phyloP scores from a whole-genome alignment of 2,888 invertebrate species.

The Perithous albicinctus region DNA sequence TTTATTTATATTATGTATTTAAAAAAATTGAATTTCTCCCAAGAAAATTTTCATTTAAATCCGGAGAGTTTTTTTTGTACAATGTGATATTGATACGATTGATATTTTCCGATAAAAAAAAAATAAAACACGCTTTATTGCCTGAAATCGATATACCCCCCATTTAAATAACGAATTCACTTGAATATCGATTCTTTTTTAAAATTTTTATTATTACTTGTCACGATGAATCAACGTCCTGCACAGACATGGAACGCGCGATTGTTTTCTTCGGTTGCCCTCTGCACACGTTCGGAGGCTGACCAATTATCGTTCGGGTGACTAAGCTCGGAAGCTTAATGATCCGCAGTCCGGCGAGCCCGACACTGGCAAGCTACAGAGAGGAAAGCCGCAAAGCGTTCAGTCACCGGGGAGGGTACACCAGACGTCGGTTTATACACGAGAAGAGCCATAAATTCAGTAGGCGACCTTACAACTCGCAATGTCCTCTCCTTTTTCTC shows the following conservation, averaged over 20 bases:
- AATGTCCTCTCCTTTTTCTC: conserved; percentile 52
- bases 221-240: conserved; percentile 60
- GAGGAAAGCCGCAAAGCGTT: conserved; percentile 52
- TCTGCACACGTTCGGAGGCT: conserved; percentile 26
- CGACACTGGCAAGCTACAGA: conserved; percentile 8
- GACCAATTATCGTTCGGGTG: conserved; percentile 62
- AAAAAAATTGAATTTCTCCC: too few relatives aligned
- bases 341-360: conserved; percentile 41
- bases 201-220: conserved; percentile 29
- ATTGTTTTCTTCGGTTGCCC: conserved; percentile 56
- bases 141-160: too few relatives aligned
- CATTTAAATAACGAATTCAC: too few relatives aligned
- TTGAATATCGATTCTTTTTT: conserved; percentile 2
- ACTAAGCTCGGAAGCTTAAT: conserved; percentile 58
- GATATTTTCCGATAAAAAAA: too few relatives aligned
- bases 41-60: too few relatives aligned
- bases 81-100: too few relatives aligned
- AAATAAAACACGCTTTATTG: too few relatives aligned
- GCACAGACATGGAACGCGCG: conserved; percentile 21
- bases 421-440: conserved; percentile 54
- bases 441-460: conserved; percentile 60
- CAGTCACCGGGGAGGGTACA: conserved; percentile 33
- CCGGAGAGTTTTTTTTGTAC: too few relatives aligned
- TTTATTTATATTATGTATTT: too few relatives aligned
- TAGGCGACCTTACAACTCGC: conserved; percentile 55